phyloP scores from a whole-genome alignment of 2,888 invertebrate genomes.

The Buathra laborator region DNA sequence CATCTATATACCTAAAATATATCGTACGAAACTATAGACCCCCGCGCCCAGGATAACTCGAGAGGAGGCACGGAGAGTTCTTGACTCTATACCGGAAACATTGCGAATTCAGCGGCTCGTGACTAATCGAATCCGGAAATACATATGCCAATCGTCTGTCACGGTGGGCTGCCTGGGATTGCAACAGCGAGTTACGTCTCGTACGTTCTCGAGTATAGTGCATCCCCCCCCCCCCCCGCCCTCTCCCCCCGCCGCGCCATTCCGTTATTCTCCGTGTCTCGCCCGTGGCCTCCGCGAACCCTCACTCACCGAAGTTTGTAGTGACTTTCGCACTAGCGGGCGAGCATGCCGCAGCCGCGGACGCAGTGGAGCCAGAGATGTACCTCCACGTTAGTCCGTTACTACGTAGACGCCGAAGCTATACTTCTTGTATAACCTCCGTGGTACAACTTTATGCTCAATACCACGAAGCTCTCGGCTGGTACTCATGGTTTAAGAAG shows the following conservation, averaged over 20 bases:
- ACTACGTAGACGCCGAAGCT: not conserved
- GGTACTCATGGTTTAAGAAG: too few species aligned
- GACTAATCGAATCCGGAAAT: constrained; percentile 77
- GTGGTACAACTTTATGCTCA: not conserved
- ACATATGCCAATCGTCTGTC: constrained; percentile 77
- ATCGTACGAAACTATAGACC: constrained; percentile 2
- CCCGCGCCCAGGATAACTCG: constrained; percentile 27
- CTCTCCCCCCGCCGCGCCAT: not conserved
- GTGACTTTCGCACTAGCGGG: constrained; percentile 23
- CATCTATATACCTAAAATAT: not conserved
- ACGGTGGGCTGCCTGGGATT: constrained; percentile 61
- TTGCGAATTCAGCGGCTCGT: constrained; percentile 68
- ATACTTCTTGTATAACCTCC: not conserved
- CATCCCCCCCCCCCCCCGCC: too few species aligned
- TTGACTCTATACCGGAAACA: constrained; percentile 59
- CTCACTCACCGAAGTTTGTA: constrained; percentile 31
- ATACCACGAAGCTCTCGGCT: too few species aligned
- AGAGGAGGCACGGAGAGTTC: constrained; percentile 35
- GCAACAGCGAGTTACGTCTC: constrained; percentile 36
- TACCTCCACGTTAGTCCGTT: not conserved
- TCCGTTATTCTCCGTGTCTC: constrained; percentile 34
- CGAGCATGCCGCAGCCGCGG: not conserved
- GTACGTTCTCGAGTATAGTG: constrained; percentile 33
- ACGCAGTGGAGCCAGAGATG: not conserved
- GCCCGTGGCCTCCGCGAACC: constrained; percentile 28